These are phyloP conservation scores for Himantopus leucocephalus DNA, from an alignment of 2,113 vertebrate species.

Conservation along the genomic window DNA sequence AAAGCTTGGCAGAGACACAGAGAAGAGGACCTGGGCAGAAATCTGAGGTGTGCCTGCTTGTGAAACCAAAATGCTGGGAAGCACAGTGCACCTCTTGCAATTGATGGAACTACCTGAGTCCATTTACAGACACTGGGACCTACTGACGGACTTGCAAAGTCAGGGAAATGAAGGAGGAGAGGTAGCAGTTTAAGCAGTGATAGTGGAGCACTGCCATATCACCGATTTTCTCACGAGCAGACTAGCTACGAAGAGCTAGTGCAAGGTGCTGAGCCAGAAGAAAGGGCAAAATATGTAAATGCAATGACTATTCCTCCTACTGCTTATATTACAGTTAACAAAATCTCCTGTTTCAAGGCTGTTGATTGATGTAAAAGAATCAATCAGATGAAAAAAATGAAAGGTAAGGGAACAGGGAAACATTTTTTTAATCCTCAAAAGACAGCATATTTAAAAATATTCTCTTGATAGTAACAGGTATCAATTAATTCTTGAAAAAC, in stretches of 20 bases:
- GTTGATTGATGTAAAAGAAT: background rate
- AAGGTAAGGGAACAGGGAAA: background rate
- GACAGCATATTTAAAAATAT: background rate
- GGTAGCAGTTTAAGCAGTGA: background rate
- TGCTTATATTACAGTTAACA: background rate
- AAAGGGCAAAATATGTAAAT: background rate
- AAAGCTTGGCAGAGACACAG: background rate
- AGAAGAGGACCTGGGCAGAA: background rate
- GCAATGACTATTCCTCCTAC: background rate
- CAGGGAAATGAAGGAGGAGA: background rate
- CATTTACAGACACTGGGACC: background rate
- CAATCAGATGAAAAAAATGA: background rate
- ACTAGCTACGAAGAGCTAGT: background rate
- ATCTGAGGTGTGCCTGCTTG: background rate
- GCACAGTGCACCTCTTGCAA: fast-evolving
- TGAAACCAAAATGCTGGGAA: background rate
- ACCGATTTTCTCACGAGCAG: background rate
- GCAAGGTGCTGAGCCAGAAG: background rate
- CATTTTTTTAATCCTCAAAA: background rate
- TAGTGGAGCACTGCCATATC: background rate
- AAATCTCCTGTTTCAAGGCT: background rate
- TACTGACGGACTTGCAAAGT: background rate
- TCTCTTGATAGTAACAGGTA: background rate
- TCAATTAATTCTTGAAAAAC: background rate
- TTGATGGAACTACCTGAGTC: background rate